Percentiles rank a stretch among this genome's conserved stretches.
Conservation (phyloP, 2,113 vertebrate species). For the Onychostoma macrolepis region DNA sequence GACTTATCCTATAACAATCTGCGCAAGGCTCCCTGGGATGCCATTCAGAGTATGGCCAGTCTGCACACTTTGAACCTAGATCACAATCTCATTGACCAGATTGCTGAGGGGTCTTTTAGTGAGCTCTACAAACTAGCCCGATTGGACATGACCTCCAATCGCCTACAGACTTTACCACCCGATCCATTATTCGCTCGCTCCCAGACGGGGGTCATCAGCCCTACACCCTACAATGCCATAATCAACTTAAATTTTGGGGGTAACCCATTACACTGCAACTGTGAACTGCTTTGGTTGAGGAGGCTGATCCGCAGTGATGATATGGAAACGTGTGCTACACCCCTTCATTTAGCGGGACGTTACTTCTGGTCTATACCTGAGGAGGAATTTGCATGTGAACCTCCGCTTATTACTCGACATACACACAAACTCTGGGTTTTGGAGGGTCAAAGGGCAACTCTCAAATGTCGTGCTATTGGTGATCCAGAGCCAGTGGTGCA, state of each 20-base stretch:
- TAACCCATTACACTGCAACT: constrained; percentile 93
- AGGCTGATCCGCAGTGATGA: constrained; percentile 83
- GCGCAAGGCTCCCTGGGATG: constrained; percentile 85
- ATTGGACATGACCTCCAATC: constrained; percentile 91
- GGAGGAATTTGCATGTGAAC: constrained; percentile 91
- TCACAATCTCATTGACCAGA: constrained; percentile 88
- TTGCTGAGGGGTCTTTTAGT: constrained; percentile 85
- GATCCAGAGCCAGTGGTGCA: constrained; percentile 87
- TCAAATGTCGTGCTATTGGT: constrained; percentile 86
- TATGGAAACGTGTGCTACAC: constrained; percentile 91
- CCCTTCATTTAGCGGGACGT: constrained; percentile 81
- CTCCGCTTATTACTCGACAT: constrained; percentile 90
- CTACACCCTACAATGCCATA: constrained; percentile 82
- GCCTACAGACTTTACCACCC: constrained; percentile 85
- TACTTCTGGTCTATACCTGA: constrained; percentile 93
- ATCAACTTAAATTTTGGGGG: constrained; percentile 87
- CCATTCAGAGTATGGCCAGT: constrained; percentile 87
- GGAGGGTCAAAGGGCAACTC: constrained; percentile 86
- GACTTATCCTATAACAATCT: constrained; percentile 93
- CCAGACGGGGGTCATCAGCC: constrained; percentile 83
- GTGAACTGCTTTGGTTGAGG: constrained; percentile 88
- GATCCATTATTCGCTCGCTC: constrained; percentile 83
- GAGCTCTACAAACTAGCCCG: constrained; percentile 88
- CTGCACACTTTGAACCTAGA: constrained; percentile 90
- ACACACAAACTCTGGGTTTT: constrained; percentile 90